Base-by-base conservation (phyloP, 2,888 invertebrate genomes). In the Pseudeuparius sepicola region DNA sequence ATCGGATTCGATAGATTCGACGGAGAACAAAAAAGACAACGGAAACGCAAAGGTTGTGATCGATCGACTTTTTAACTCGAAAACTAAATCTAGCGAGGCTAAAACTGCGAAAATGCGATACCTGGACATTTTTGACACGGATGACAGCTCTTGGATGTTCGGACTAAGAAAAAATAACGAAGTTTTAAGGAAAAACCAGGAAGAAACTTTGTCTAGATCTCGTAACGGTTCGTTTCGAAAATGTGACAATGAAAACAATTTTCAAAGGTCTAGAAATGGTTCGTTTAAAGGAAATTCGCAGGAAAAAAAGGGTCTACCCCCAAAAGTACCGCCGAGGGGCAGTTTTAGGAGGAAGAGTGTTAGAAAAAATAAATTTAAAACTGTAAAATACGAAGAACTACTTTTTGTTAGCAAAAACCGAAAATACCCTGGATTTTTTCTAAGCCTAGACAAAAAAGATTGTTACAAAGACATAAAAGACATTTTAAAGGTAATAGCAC, bases 31-130 rank as follows among this genome's bases (percentile, higher is more conserved):
- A 33, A 44, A 41, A 18, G 45, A 48, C 6, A 40, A 66, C 20
- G 56, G 54, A 29, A 41, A 41, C 27, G 42, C 44, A 4, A 45
- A 45, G 15, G 50, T 47, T 31, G 41, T 40, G 5, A 44, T 49
- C 26, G 54, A 59, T 24, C 63, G 74, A 18, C 53, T 75, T 23
- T 72, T 71, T 45, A 59, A 67, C 9, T 70, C 70, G 40, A 67
- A 67, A 16, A 75, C 75, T 2, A 73, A 67, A 55, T 70, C 74
- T 1, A 73, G 72, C 2, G 55, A 67, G 24, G 72, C 74, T 54
- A 75, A 74, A 55, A 71, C 71, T 1, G 70, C 69, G 11, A 68
- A 71, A 23, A 71, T 72, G 71, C 56, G 71, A 40, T 71, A 71
- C 41, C 59, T 68, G 28, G 71, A 72, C 38, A 49, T 49, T 24